phyloP scores from a whole-genome alignment of 2,113 vertebrate species.

The Indicator maculatus region DNA sequence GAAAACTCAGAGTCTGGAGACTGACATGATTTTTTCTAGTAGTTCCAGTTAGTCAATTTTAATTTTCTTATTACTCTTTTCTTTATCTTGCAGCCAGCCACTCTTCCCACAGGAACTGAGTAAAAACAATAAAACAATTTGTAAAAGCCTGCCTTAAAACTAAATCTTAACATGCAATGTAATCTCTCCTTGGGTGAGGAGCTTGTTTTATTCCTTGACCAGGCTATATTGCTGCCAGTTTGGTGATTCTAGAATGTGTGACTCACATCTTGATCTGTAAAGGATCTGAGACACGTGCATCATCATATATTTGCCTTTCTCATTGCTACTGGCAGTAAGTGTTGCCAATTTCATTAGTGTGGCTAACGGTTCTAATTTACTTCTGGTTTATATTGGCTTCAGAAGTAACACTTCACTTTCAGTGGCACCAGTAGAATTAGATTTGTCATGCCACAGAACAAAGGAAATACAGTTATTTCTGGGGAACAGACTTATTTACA shows the following conservation, averaged over 20 bases:
- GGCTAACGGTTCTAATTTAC: conserved; percentile 19
- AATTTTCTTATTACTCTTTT: background rate
- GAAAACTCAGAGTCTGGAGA: conserved; percentile 39
- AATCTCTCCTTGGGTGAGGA: conserved; percentile 9
- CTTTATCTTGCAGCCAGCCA: background rate
- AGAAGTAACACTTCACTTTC: conserved; percentile 15
- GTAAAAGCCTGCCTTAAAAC: conserved; percentile 27
- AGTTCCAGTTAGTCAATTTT: conserved; percentile 22
- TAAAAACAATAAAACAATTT: conserved; percentile 18
- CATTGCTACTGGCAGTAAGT: background rate
- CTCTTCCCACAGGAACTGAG: background rate
- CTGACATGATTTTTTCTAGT: background rate
- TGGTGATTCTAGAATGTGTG: background rate
- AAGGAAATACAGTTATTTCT: conserved; percentile 23
- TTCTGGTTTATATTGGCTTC: conserved; percentile 40
- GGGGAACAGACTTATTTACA: conserved; percentile 23
- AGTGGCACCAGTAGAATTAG: background rate
- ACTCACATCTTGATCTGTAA: conserved; percentile 24
- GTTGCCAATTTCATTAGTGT: background rate
- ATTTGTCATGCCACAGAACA: background rate
- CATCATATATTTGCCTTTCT: background rate
- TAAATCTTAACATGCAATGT: conserved; percentile 20
- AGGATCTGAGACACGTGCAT: background rate
- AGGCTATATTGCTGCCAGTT: background rate
- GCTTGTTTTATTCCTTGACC: background rate